Base-by-base conservation (phyloP, 2,113 vertebrate species). In the Embiotoca jacksoni region DNA sequence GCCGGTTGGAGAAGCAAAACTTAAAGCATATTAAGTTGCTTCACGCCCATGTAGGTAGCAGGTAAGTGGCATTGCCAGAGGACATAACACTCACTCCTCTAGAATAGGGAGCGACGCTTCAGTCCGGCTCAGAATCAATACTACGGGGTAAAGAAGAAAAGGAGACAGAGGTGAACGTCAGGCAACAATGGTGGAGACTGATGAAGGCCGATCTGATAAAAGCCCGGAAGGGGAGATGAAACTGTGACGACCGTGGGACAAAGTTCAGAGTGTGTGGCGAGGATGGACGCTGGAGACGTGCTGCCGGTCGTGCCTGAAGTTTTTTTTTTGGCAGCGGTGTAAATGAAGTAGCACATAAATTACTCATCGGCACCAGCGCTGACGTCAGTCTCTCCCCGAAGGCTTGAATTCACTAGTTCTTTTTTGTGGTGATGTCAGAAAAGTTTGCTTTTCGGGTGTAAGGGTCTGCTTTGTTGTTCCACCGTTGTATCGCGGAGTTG, bases 181-280 rank as follows among this genome's bases (percentile, higher is more conserved):
- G 81, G 54, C n/a, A 33, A 66, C 56, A 32, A 37, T 31, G 70
- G 50, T 75, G 68, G 75, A 75, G 63, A 52, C 58, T n/a, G 77
- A 81, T 72, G 78, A 87, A 84, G 80, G 70, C 41, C 46, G 62
- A 32, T 81, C 74, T 75, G 47, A 76, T 77, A 77, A 75, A 88
- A 67, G 66, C 23, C 63, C 56, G 52, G 58, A 85, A 61, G 73
- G 56, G 58, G 67, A 83, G 72, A 78, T 79, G 74, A 89, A 86
- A 73, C 57, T 3, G 39, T 15, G 41, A 63, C 23, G 61, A 52
- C 47, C 41, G 9, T 39, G 75, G 57, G 39, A 75, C 73, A 81
- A 52, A 71, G 86, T 86, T 86, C 79, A 81, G 67, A 70, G 79
- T 80, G 30, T 9, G 16, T 23, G 54, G 6, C 3, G 13, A 23